Evolutionary conservation across 2,888 invertebrate genomes (phyloP).

Genomic region (Epistrophe eligans): DNA sequence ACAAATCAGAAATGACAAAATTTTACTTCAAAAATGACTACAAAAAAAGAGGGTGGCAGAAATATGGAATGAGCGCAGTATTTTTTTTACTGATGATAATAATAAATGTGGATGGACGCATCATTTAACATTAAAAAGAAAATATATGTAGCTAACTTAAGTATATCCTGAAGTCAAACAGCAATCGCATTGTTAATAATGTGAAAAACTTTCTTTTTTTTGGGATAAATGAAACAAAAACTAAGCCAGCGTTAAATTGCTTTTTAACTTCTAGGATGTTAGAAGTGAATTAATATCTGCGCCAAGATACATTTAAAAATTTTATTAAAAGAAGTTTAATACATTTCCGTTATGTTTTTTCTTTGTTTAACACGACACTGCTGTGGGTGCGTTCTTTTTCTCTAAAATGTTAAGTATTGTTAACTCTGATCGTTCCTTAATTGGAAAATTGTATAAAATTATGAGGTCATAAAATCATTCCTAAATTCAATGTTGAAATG

Average conservation of each 20-base stretch:
- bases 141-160: conserved; percentile 9
- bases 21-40: conserved; percentile 13
- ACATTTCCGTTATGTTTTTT: too few species aligned
- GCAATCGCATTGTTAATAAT: background rate
- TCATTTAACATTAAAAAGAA: conserved; percentile 65
- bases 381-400: too few species aligned
- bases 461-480: too few species aligned
- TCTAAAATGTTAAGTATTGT: too few species aligned
- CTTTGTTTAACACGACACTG: too few species aligned
- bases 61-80: conserved; percentile 5
- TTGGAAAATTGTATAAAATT: too few species aligned
- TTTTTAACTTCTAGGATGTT: conserved; percentile 7
- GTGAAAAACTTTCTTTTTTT: background rate
- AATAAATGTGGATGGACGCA: conserved; percentile 67
- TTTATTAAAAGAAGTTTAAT: too few species aligned
- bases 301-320: too few species aligned
- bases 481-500: too few species aligned
- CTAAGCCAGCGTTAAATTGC: conserved; percentile 62
- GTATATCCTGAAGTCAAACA: conserved; percentile 38
- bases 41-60: background rate
- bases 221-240: background rate
- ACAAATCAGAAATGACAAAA: conserved; percentile 64
- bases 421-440: too few species aligned
- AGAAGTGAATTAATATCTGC: background rate
- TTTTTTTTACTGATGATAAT: conserved; percentile 31